Evolutionary conservation across 2,797 vertebrate genomes (phyloP).

Genomic region (Peromyscus nudipes): DNA sequence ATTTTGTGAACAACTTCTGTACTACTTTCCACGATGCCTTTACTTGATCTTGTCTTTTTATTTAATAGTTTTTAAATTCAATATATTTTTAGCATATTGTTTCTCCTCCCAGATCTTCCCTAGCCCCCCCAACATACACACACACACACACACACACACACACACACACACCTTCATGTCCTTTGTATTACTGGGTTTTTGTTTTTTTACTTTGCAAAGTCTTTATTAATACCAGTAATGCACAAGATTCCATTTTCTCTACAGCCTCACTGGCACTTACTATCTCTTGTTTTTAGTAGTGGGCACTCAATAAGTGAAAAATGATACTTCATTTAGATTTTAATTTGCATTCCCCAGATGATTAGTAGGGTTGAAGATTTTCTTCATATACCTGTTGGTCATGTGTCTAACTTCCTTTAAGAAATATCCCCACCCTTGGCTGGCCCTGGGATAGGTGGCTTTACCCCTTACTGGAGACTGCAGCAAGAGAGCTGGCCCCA

Average conservation of each 20-base stretch:
- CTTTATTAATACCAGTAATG: background rate
- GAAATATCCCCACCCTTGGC: too few species aligned
- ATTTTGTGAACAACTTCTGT: background rate
- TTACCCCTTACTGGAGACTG: too few species aligned
- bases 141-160: too few species aligned
- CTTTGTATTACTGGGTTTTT: background rate
- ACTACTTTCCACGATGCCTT: background rate
- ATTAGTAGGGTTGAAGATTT: background rate
- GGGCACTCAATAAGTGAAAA: background rate
- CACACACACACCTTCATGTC: background rate
- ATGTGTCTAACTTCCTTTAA: background rate
- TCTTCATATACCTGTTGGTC: background rate
- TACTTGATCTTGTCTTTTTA: background rate
- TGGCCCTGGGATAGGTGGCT: too few species aligned
- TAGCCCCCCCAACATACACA: too few species aligned
- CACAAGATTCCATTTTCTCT: background rate
- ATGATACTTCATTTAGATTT: background rate
- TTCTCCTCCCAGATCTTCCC: background rate
- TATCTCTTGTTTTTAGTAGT: background rate
- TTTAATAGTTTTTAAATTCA: background rate
- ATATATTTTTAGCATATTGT: background rate
- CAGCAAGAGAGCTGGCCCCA: too few species aligned
- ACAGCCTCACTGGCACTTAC: background rate
- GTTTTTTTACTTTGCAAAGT: background rate
- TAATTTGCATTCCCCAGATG: background rate